Evolutionary conservation across 2,888 invertebrate genomes (phyloP).

Genomic region (Epinotia ramella): DNA sequence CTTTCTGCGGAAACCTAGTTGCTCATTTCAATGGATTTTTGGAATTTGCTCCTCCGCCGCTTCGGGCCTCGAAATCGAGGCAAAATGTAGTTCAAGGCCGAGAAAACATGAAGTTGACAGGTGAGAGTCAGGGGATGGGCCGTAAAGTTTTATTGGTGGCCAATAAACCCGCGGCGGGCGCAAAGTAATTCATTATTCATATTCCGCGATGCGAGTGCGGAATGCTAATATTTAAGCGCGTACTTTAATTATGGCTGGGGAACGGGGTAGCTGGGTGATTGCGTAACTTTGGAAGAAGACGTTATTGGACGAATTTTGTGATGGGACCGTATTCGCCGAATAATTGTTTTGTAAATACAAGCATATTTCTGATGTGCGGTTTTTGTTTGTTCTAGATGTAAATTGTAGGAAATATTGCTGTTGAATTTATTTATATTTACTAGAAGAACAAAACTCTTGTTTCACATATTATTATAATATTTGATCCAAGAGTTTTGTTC

Average conservation of each 20-base stretch:
- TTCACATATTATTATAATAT: too few species aligned
- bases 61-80: background rate
- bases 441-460: too few species aligned
- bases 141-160: slow-evolving; percentile 44
- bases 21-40: background rate
- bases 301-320: background rate
- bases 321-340: background rate
- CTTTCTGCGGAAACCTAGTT: background rate
- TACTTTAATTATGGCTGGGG: slow-evolving; percentile 31
- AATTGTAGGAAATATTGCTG: too few species aligned
- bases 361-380: background rate
- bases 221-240: slow-evolving; percentile 28
- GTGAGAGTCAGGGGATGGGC: slow-evolving; percentile 23
- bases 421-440: too few species aligned
- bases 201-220: slow-evolving; percentile 27
- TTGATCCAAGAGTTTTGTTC: too few species aligned
- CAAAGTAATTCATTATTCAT: slow-evolving; percentile 47
- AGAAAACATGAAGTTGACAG: slow-evolving; percentile 13
- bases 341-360: background rate
- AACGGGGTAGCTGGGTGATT: background rate
- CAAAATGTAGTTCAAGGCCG: background rate
- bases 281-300: background rate
- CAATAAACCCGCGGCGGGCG: slow-evolving; percentile 36
- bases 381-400: too few species aligned
- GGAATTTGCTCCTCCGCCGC: background rate